These are phyloP conservation scores for Pardalotus punctatus DNA, from an alignment of 2,113 vertebrate genomes.

Conservation along the genomic window DNA sequence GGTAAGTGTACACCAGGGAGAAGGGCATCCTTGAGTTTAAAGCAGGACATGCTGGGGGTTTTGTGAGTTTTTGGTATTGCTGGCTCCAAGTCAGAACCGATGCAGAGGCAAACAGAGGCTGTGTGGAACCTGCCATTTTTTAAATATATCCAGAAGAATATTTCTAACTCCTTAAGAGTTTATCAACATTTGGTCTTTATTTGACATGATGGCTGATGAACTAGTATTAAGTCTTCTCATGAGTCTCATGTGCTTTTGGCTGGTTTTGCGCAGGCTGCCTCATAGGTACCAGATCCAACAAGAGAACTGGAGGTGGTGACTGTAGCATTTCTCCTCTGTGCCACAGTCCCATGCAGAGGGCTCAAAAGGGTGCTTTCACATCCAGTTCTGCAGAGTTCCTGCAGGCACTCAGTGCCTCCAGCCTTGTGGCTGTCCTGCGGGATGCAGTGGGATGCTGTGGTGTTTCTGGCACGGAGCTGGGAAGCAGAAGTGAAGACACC, in stretches of 20 bases:
- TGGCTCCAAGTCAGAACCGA: neutral
- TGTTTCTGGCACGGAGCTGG: neutral
- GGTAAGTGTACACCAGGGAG: neutral
- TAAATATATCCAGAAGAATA: neutral
- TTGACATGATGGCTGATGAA: neutral
- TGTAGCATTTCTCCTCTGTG: neutral
- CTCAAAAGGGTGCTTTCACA: neutral
- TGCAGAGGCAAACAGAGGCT: neutral
- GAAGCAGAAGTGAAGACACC: neutral
- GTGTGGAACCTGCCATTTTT: neutral
- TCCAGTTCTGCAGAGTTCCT: neutral
- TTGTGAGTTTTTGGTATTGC: neutral
- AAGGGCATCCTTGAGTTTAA: neutral
- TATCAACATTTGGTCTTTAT: neutral
- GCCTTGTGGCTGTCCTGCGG: neutral
- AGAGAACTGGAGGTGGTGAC: neutral
- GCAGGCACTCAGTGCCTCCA: neutral
- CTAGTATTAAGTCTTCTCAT: neutral
- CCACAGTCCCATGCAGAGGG: neutral
- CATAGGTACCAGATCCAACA: rapidly evolving
- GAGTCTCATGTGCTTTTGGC: neutral
- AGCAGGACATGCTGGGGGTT: neutral
- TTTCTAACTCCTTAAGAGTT: neutral
- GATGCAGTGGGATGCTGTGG: rapidly evolving
- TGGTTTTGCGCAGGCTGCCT: neutral